Base-by-base conservation (phyloP, 2,797 vertebrate genomes). In the Sebastes hopkinsi region DNA sequence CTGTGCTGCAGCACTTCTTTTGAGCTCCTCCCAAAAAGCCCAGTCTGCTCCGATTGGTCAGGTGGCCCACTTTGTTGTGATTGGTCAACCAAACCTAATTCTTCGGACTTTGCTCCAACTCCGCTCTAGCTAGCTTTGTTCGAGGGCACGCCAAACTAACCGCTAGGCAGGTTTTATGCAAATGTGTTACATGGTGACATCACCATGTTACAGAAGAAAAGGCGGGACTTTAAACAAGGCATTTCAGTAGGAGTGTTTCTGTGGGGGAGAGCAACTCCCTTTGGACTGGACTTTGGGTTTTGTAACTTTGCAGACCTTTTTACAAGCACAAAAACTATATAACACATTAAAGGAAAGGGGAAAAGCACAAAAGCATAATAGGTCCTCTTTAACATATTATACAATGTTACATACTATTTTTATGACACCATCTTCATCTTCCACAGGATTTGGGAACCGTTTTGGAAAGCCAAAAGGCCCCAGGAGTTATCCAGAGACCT, bases 401-500 rank as follows among this genome's bases (percentile, higher is more conserved):
- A 16, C 2, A 54, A 18, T 1, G 4, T 20, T 32, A 58, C 4
- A 0, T 30, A 4, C 12, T 18, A 11, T 38, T 2, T 58, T 32
- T 18, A 25, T 59, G 2, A 72, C 20, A 55, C 1, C 3, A 22
- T 30, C 22, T 50, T 58, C 25, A 16, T 50, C 5, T n/a, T 50
- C 18, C 5, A 27, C 81, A 96, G 96, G 93, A 67, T 96, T 96
- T 82, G 95, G 96, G 70, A 87, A 66, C 32, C 95, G 96, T 36
- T 95, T 96, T 56, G 85, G 89, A 5, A 96, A 95, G 60, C 96
- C 96, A 3, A 96, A 96, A 85, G 96, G 96, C 4, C 96, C 96
- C 2, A 92, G 96, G 81, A 92, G 16, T 68, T 92, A 95, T 32
- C 96, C 96, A 2, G 93, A 95, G 68, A 90, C 89, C 6, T 96